Base-by-base conservation (phyloP, 2,888 invertebrate genomes). In the Rhingia rostrata region DNA sequence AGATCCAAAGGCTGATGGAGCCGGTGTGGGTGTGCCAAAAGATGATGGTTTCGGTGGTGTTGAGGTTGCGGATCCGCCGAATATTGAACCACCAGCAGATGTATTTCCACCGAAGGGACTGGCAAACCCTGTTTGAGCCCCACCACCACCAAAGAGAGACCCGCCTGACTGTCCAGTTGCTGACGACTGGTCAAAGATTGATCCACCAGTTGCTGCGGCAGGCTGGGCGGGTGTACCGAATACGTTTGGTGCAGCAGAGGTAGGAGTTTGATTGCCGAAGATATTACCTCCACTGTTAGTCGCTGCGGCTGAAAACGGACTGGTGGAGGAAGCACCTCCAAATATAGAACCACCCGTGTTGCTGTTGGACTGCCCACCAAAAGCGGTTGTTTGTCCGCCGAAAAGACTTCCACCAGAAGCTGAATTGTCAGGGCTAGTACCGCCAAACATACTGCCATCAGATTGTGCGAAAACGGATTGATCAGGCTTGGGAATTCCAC, bases 401-500 rank as follows among this genome's bases (percentile, higher is more conserved):
- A 90, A 90, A 12, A 90, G 87, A 69, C 86, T 90, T 14, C 87
- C 88, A 12, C 86, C 86, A 45, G 85, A 86, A 83, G 35, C 60
- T 7, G 47, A 49, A n/a, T 87, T 86, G 10, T 87, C 67, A 3
- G 87, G 33, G 2, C 35, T 69, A 0, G 56, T 0, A 3, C 64
- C 35, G 2, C 53, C 58, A 3, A 83, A 83, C 39, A 64, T 35
- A 12, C 54, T 83, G 3, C 56, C 56, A 0, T 83, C 83, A 3
- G 64, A 1, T 14, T 80, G 74, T 6, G 63, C 75, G 74, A 91
- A 91, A 2, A 89, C 88, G 0, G 89, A 88, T 33, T 88, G 88
- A 33, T 90, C 90, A 3, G 91, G 89, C 80, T 91, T 91, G 0
- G 91, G 90, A 14, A 90, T 88, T 51, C 87, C 89, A 2, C 89